A percentile compares a stretch with the other conserved stretches of the same genome.
Evolutionary conservation across 2,888 invertebrate genomes (phyloP).

Genomic region (Eristalinus aeneus): DNA sequence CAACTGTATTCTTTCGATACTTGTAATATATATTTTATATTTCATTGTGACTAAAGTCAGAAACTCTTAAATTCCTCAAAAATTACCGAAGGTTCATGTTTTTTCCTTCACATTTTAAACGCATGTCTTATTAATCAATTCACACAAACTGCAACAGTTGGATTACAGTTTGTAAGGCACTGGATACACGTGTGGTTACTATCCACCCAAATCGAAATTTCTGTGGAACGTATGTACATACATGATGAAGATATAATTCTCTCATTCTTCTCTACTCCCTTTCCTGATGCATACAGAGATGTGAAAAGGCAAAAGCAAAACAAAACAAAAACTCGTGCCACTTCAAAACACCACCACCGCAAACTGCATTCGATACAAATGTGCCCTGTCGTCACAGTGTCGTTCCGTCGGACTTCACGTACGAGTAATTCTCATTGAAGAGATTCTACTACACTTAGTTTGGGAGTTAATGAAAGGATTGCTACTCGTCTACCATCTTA

Average conservation of each 20-base stretch:
- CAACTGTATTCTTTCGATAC: no score
- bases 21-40: no score
- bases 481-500: conserved; percentile 71
- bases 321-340: conserved; percentile 53
- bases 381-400: background rate
- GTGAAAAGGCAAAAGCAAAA: conserved; percentile 43
- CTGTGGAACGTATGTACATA: background rate
- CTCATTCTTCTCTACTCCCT: conserved; percentile 8
- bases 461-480: background rate
- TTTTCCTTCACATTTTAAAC: background rate
- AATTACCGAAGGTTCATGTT: no score
- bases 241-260: background rate
- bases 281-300: background rate
- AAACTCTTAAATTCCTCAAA: no score
- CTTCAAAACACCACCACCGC: conserved; percentile 36
- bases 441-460: background rate
- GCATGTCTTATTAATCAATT: background rate
- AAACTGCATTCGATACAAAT: background rate
- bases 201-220: conserved; percentile 35
- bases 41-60: no score
- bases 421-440: background rate
- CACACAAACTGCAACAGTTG: conserved; percentile 66
- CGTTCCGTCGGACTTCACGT: background rate
- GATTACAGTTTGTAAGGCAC: conserved; percentile 44
- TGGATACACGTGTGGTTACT: conserved; percentile 2